Evolutionary conservation across 2,888 invertebrate genomes (phyloP), one percentile per base, ranked within the genome.

Genomic region (Carcina quercana): DNA sequence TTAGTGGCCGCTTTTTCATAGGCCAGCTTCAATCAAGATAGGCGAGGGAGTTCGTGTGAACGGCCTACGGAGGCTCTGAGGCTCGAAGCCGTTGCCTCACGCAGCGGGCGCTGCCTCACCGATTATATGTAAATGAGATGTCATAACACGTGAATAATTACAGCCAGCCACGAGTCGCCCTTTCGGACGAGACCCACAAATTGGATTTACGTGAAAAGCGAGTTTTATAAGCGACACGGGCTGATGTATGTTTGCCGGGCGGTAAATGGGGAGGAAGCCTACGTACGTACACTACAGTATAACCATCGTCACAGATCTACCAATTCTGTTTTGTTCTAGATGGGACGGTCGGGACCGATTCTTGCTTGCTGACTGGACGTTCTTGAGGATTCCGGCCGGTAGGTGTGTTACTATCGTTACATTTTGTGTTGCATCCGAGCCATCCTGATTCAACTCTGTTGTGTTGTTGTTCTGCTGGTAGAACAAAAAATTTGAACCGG

Each of bases 81-180:
- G n/a, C n/a, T n/a, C n/a, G n/a, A n/a, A n/a, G 52, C 47, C 56
- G 62, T 76, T 75, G 63, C 79, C 78, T 78, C 80, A 82, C 80
- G 80, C 76, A 78, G 66, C 65, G 64, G 50, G 62, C 64, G 54
- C 70, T 68, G 66, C 63, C 61, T 66, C 56, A 60, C 59, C 82
- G 83, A 82, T 83, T 83, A 83, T 82, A 83, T 83, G 79, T 69
- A 79, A 83, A 83, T 83, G 71, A 68, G 75, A 82, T 80, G 83
- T 83, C 83, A 83, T 83, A 83, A 83, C 79, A 80, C 58, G 70
- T 82, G 83, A 83, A 82, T 83, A 83, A 83, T 83, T 76, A 80
- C 78, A 64, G 59, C 69, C 65, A 67, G 61, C 75, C 73, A 74
- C 75, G 75, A 68, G 59, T 80, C 72, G 64, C 82, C 79, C 82